phyloP scores from a whole-genome alignment of 2,797 vertebrate species.

The Crocodylus rhombifer region DNA sequence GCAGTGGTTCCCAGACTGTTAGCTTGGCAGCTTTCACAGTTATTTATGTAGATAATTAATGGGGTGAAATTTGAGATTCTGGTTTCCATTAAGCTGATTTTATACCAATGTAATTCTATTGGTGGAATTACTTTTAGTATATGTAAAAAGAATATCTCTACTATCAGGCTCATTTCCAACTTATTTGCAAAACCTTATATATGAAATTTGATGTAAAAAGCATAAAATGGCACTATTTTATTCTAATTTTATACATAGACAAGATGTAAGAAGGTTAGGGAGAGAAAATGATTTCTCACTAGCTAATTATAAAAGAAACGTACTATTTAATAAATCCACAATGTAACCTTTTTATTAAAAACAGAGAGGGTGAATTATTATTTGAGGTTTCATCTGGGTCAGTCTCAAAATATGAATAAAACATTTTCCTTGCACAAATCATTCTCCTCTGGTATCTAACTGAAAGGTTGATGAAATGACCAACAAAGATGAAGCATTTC shows the following conservation, averaged over 20 bases:
- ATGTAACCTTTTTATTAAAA: not conserved
- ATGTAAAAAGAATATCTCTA: not conserved
- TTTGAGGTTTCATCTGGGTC: slow-evolving; percentile 54
- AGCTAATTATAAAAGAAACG: slow-evolving; percentile 17
- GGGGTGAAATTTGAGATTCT: not conserved
- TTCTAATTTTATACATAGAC: not conserved
- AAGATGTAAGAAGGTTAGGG: not conserved
- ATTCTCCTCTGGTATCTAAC: slow-evolving; percentile 24
- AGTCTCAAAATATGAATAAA: slow-evolving; percentile 66
- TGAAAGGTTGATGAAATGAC: slow-evolving; percentile 48
- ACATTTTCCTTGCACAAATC: slow-evolving; percentile 52
- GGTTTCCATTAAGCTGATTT: not conserved
- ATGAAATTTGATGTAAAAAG: not conserved
- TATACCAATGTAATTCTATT: not conserved
- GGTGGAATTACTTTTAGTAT: not conserved
- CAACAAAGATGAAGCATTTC: slow-evolving; percentile 54
- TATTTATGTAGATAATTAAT: not conserved
- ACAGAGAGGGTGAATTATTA: slow-evolving; percentile 47
- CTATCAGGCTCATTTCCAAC: not conserved
- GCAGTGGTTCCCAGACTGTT: not conserved
- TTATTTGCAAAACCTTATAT: slow-evolving; percentile 5
- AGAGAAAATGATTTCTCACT: not conserved
- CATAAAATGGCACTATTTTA: not conserved
- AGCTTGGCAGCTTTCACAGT: not conserved
- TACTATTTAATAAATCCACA: slow-evolving; percentile 10